phyloP scores from a whole-genome alignment of 2,888 invertebrate genomes.

The Cyaniris semiargus region DNA sequence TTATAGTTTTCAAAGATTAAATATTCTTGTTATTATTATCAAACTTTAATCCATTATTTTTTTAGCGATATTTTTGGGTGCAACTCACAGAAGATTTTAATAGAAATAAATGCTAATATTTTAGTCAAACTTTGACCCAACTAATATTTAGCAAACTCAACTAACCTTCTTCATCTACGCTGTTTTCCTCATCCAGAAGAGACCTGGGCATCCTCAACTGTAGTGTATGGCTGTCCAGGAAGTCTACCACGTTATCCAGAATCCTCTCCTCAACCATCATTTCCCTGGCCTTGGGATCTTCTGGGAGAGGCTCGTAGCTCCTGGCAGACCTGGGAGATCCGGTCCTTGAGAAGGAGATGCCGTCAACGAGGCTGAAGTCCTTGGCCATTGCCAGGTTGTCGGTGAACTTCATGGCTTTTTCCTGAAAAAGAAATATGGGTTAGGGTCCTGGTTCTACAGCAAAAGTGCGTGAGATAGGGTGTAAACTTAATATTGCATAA shows the following conservation, averaged over 20 bases:
- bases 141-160: background rate
- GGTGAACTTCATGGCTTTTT: conserved; percentile 73
- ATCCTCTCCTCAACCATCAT: conserved; percentile 70
- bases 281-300: conserved; percentile 69
- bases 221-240: conserved; percentile 67
- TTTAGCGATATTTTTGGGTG: too few relatives aligned
- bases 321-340: conserved; percentile 69
- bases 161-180: conserved; percentile 72
- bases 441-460: background rate
- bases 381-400: conserved; percentile 72
- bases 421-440: conserved; percentile 52
- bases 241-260: conserved; percentile 71
- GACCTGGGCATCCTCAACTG: conserved; percentile 73
- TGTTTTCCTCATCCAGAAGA: conserved; percentile 65
- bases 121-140: background rate
- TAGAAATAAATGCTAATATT: too few relatives aligned
- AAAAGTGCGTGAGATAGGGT: too few relatives aligned
- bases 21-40: too few relatives aligned
- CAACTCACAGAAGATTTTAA: too few relatives aligned
- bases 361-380: conserved; percentile 65
- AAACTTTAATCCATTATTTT: too few relatives aligned
- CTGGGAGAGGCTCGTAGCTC: conserved; percentile 68
- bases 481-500: too few relatives aligned
- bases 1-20: too few relatives aligned
- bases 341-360: conserved; percentile 65